Base-by-base conservation (phyloP, 2,797 vertebrate genomes). In the Macroramphosus scolopax region DNA sequence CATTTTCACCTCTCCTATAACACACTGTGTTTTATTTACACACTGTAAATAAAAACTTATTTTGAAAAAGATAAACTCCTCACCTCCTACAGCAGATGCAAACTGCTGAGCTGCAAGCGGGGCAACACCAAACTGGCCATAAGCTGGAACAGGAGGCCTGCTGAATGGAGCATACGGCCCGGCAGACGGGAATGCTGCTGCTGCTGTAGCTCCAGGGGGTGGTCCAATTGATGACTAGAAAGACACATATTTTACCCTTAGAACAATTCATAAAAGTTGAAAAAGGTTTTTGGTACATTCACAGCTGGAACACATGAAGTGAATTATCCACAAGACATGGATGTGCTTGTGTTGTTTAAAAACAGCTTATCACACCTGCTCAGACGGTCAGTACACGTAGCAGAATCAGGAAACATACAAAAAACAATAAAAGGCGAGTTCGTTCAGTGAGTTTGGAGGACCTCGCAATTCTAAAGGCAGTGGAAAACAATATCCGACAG, bases 161-260 rank as follows among this genome's bases (percentile, higher is more conserved):
- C 85, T 92, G 75, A 95, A 96, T 9, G 95, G 89, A 42, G 91
- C 90, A 28, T 96, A 98, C 36, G 95, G 85, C 5, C 89, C 90
- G 52, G 93, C 89, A 5, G 93, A 87, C 73, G 93, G 94, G 91
- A 97, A 98, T 58, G 94, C 92, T 47, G 88, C 25, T 3, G 80
- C 20, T 2, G 76, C 11, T 17, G 92, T 16, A 24, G 89, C 20
- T 22, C 3, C 51, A 66, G 74, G 91, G 1, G 72, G 68, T 29
- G 94, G 87, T 36, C 93, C 93, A 78, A 99, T 81, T 36, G 96
- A 98, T 29, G 96, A 98, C 96, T 99, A 29, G 6, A 55, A 63
- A 48, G 44, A 57, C 0, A 71, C 44, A 60, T 1, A 24, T 0
- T n/a, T n/a, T n/a, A n/a, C n/a, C n/a, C 3, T 3, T 22, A 22